These are phyloP conservation scores for Asarcornis scutulata DNA, from an alignment of 2,113 vertebrate species.

Conservation along the genomic window DNA sequence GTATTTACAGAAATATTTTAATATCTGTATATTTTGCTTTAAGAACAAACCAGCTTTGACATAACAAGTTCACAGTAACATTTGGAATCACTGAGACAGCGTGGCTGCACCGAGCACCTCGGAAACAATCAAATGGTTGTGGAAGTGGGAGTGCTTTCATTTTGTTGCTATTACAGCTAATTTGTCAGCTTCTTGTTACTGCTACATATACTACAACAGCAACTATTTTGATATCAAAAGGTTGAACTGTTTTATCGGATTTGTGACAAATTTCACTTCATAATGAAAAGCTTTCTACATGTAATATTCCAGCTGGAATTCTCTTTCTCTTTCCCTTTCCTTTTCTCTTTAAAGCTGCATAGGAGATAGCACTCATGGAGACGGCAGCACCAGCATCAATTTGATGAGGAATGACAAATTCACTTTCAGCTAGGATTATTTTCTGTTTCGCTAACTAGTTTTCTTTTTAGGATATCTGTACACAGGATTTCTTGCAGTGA, in stretches of 20 bases:
- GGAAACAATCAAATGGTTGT: background rate
- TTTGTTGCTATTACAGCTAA: background rate
- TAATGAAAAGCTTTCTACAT: constrained; percentile 31
- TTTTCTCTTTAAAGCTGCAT: background rate
- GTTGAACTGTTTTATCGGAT: constrained; percentile 34
- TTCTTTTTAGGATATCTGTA: background rate
- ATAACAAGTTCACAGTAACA: background rate
- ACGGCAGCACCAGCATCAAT: background rate
- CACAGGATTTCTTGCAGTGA: background rate
- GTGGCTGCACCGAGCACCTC: background rate
- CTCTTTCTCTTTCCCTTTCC: background rate
- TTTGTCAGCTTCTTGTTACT: constrained; percentile 18
- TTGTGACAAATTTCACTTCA: constrained; percentile 54
- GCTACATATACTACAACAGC: constrained; percentile 26
- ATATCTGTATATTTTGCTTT: too few relatives aligned
- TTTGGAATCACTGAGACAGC: background rate
- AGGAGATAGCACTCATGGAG: background rate
- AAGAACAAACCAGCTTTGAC: background rate
- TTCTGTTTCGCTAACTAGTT: background rate
- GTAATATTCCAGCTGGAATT: constrained; percentile 68
- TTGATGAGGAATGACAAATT: background rate
- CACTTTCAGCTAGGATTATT: background rate
- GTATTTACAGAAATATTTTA: background rate
- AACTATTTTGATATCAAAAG: constrained; percentile 19
- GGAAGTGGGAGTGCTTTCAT: background rate